Conservation (phyloP, 2,797 vertebrate species). For the Vespertilio murinus region DNA sequence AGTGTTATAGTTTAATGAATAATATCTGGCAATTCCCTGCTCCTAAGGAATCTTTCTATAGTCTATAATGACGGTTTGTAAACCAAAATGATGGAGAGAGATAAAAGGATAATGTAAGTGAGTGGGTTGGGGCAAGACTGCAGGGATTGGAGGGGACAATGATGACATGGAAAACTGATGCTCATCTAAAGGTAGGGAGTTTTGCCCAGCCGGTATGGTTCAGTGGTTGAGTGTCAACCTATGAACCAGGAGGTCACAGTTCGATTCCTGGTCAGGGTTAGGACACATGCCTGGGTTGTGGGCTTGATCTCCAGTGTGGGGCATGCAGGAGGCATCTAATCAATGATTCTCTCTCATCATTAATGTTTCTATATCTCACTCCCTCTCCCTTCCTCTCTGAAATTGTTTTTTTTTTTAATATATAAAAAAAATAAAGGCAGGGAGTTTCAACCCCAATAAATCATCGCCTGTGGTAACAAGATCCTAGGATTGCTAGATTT, state of each 20-base stretch:
- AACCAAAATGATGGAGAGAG: not conserved
- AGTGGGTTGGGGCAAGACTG: not conserved
- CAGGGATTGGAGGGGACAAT: not conserved
- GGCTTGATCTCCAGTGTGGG: no score
- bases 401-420: no score
- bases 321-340: no score
- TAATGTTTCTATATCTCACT: no score
- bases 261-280: no score
- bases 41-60: not conserved
- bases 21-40: not conserved
- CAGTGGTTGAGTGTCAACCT: no score
- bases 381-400: no score
- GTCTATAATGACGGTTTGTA: not conserved
- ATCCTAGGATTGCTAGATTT: not conserved
- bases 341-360: no score
- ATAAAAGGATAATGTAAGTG: not conserved
- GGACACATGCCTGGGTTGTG: no score
- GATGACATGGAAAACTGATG: not conserved
- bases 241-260: no score
- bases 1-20: not conserved
- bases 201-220: no score
- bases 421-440: no score
- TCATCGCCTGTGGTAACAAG: not conserved
- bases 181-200: not conserved
- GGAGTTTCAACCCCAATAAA: not conserved